Evolutionary conservation across 2,113 vertebrate genomes (phyloP).

Genomic region (Oncorhynchus nerka): DNA sequence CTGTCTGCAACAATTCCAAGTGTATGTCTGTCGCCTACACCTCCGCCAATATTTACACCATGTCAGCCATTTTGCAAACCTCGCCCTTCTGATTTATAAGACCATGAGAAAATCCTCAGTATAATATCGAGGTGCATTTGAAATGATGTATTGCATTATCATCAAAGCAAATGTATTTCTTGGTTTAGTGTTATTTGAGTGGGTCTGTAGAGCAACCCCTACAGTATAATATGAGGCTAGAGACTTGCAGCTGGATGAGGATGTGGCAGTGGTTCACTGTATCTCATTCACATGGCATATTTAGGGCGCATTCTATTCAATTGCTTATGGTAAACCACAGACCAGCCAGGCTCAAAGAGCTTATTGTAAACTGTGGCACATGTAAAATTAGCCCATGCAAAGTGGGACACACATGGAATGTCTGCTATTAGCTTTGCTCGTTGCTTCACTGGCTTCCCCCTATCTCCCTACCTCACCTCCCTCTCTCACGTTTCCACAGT

Average conservation of each 20-base stretch:
- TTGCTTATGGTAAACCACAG: slow-evolving; percentile 30
- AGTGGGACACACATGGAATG: slow-evolving; percentile 58
- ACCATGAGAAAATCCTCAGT: not conserved
- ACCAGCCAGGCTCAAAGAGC: slow-evolving; percentile 33
- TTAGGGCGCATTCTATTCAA: slow-evolving; percentile 33
- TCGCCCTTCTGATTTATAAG: not conserved
- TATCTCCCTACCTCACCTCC: not conserved
- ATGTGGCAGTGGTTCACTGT: slow-evolving; percentile 20
- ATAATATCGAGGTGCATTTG: not conserved
- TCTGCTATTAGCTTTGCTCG: slow-evolving; percentile 25
- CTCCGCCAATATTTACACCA: not conserved
- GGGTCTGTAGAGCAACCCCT: slow-evolving; percentile 1
- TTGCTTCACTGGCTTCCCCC: slow-evolving; percentile 31
- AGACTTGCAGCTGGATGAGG: slow-evolving; percentile 11
- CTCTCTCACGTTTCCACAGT: not conserved
- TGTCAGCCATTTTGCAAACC: slow-evolving; percentile 5
- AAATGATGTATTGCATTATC: slow-evolving; percentile 4
- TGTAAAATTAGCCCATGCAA: slow-evolving; percentile 56
- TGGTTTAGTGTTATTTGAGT: slow-evolving; percentile 21
- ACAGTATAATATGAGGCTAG: slow-evolving; percentile 9
- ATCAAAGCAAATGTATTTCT: not conserved
- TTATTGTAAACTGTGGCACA: slow-evolving; percentile 51
- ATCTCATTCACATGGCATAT: slow-evolving; percentile 43
- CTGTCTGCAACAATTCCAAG: not conserved
- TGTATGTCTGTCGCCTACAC: not conserved